phyloP scores from a whole-genome alignment of 2,888 invertebrate species.

The Cataglyphis cursor region DNA sequence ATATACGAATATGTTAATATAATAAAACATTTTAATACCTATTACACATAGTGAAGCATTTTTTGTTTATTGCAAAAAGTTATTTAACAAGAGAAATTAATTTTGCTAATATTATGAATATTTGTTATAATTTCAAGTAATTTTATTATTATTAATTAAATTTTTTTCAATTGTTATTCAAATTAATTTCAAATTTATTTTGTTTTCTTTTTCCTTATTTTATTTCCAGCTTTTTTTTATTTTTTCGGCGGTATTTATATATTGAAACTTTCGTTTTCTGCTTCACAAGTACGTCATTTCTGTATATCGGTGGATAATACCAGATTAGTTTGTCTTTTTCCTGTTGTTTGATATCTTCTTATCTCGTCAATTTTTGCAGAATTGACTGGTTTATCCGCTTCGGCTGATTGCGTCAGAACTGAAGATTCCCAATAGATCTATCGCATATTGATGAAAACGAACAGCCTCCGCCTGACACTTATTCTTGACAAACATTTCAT shows the following conservation, averaged over 20 bases:
- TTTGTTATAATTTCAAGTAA: background rate
- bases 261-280: background rate
- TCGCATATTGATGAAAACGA: background rate
- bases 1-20: conserved; percentile 23
- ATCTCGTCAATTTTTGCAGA: background rate
- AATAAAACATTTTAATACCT: conserved; percentile 21
- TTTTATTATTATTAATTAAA: background rate
- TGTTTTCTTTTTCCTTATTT: background rate
- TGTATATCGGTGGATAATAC: background rate
- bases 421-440: conserved; percentile 20
- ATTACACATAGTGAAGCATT: background rate
- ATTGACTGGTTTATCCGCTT: conserved; percentile 16
- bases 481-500: background rate
- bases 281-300: background rate
- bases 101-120: too few relatives aligned
- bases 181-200: background rate
- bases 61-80: background rate
- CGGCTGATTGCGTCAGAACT: conserved; percentile 9
- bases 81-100: background rate
- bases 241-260: background rate
- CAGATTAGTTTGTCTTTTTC: background rate
- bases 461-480: background rate
- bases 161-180: background rate
- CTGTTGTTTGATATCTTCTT: background rate
- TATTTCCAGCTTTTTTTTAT: background rate